Percentiles rank a stretch among this genome's conserved stretches.
Evolutionary conservation across 2,113 vertebrate species (phyloP).

Genomic region (Chiloscyllium plagiosum): DNA sequence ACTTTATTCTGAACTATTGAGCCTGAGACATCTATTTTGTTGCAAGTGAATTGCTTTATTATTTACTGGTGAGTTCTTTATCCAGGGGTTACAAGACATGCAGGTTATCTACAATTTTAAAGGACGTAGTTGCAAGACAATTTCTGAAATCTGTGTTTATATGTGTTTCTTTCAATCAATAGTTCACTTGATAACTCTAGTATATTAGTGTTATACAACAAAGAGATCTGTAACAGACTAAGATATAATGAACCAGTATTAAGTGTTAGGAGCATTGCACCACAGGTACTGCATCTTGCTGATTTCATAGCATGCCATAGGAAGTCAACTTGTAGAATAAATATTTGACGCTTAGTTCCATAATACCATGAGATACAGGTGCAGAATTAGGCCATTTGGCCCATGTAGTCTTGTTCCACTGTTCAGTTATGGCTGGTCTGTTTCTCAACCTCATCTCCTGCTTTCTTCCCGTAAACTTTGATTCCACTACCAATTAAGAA

Average conservation of each 20-base stretch:
- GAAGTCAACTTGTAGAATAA: not conserved
- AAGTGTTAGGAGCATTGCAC: not conserved
- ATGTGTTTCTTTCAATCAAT: not conserved
- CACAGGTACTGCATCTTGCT: not conserved
- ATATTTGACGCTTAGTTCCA: not conserved
- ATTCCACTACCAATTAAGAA: no score
- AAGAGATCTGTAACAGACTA: not conserved
- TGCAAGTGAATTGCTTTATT: not conserved
- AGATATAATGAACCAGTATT: not conserved
- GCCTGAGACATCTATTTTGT: not conserved
- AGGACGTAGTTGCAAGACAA: not conserved
- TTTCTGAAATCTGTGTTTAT: not conserved
- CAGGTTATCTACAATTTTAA: not conserved
- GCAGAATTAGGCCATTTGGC: no score
- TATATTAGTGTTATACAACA: not conserved
- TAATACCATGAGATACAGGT: no score
- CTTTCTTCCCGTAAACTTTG: no score
- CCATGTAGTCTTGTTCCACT: no score
- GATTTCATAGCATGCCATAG: not conserved
- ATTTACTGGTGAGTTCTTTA: not conserved
- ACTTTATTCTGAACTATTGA: not conserved
- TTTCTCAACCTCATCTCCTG: no score
- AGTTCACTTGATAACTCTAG: not conserved
- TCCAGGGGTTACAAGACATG: not conserved
- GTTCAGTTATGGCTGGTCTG: no score